Percentiles rank a stretch among this genome's conserved stretches.
phyloP scores from a whole-genome alignment of 2,888 invertebrate species.

The Acleris sparsana region DNA sequence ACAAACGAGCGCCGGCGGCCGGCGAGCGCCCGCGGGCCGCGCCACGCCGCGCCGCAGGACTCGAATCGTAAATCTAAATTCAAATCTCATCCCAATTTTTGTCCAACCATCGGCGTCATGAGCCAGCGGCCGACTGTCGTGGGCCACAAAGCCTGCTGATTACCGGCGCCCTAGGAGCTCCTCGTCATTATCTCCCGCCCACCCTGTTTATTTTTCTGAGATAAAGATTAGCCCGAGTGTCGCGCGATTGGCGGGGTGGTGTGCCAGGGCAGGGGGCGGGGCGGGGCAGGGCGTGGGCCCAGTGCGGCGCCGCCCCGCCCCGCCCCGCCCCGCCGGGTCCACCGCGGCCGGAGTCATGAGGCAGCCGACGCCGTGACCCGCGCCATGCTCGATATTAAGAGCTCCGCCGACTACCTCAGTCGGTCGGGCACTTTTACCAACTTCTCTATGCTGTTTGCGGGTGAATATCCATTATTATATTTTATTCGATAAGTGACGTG shows the following conservation, averaged over 20 bases:
- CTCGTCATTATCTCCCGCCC: slow-evolving; percentile 79
- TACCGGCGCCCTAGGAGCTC: slow-evolving; percentile 69
- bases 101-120: slow-evolving; percentile 70
- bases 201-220: slow-evolving; percentile 82
- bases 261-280: slow-evolving; percentile 44
- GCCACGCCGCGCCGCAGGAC: neutral
- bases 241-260: slow-evolving; percentile 72
- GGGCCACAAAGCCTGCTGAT: slow-evolving; percentile 78
- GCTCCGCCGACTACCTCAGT: slow-evolving; percentile 94
- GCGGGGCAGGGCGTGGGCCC: slow-evolving; percentile 53
- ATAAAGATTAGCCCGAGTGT: slow-evolving; percentile 81
- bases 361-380: slow-evolving; percentile 55
- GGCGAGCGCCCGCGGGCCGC: too few relatives aligned
- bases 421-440: slow-evolving; percentile 96
- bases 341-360: slow-evolving; percentile 63
- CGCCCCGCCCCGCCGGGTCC: slow-evolving; percentile 50
- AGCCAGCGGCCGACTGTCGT: slow-evolving; percentile 67
- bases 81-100: slow-evolving; percentile 64
- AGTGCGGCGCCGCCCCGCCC: slow-evolving; percentile 55
- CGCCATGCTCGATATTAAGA: slow-evolving; percentile 95
- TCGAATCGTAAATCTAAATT: slow-evolving; percentile 47
- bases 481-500: slow-evolving; percentile 55
- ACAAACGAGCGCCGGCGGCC: slow-evolving; percentile 56
- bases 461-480: slow-evolving; percentile 82
- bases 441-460: slow-evolving; percentile 97